phyloP scores from a whole-genome alignment of 2,888 invertebrate species.

The Aporophyla lueneburgensis region DNA sequence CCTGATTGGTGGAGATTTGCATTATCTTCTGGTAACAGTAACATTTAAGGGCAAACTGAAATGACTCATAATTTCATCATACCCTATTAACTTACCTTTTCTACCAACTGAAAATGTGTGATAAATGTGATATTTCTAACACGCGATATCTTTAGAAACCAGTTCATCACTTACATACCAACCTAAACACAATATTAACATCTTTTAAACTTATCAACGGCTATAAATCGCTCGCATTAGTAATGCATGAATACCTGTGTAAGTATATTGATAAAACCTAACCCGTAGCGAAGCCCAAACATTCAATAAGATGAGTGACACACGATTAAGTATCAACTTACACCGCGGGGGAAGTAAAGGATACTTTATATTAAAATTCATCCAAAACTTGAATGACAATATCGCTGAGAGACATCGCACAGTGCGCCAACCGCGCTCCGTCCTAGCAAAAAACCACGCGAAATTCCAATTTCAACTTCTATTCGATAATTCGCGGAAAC shows the following conservation, averaged over 20 bases:
- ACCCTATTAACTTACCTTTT: no score
- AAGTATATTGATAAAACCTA: slow-evolving; percentile 48
- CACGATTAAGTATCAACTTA: slow-evolving; percentile 60
- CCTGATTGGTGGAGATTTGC: background rate
- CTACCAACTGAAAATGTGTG: no score
- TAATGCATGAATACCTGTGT: slow-evolving; percentile 47
- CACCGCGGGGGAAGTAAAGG: slow-evolving; percentile 50
- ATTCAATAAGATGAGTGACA: slow-evolving; percentile 64
- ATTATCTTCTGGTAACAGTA: background rate
- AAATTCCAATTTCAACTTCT: slow-evolving; percentile 78
- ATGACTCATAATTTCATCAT: no score
- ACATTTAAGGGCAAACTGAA: no score
- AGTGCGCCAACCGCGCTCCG: slow-evolving; percentile 53
- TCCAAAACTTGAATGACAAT: slow-evolving; percentile 66
- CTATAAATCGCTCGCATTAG: slow-evolving; percentile 50
- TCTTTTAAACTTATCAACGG: slow-evolving; percentile 43
- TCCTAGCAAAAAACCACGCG: slow-evolving; percentile 59
- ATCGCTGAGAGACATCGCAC: slow-evolving; percentile 62
- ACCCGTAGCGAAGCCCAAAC: slow-evolving; percentile 42
- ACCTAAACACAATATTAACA: slow-evolving; percentile 37
- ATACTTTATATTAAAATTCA: slow-evolving; percentile 61
- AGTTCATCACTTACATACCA: slow-evolving; percentile 35
- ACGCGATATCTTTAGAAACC: slow-evolving; percentile 37
- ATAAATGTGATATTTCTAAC: no score
- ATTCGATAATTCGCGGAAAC: slow-evolving; percentile 74